Evolutionary conservation across 2,113 vertebrate genomes (phyloP).

Genomic region (Notarius quadriscutis): DNA sequence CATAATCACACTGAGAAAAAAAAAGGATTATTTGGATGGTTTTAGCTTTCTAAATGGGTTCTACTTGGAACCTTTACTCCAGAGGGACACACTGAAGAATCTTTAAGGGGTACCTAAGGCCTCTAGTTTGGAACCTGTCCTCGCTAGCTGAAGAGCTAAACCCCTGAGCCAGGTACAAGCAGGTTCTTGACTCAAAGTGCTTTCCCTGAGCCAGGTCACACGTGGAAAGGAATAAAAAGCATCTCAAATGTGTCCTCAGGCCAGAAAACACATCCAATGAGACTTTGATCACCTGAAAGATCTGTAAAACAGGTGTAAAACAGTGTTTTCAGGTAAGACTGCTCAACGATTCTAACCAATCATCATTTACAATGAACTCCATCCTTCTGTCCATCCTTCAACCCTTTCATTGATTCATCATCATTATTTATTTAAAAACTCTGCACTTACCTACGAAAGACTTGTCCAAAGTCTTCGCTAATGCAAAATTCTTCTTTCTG

Average conservation of each 20-base stretch:
- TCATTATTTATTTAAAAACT: slow-evolving; percentile 1
- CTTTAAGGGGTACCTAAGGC: not conserved
- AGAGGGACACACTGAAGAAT: not conserved
- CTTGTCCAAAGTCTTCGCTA: not conserved
- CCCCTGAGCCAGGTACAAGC: not conserved
- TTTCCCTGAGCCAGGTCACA: not conserved
- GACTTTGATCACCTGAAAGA: not conserved
- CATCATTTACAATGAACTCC: not conserved
- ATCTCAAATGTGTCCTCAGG: not conserved
- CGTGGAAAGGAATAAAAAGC: not conserved
- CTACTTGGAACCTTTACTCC: not conserved
- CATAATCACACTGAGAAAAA: not conserved
- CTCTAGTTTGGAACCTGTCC: not conserved
- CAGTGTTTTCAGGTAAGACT: not conserved
- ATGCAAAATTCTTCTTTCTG: not conserved
- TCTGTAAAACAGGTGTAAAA: not conserved
- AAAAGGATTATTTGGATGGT: not conserved
- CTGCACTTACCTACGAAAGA: not conserved
- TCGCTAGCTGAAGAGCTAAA: not conserved
- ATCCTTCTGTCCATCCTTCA: not conserved
- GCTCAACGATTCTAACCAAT: not conserved
- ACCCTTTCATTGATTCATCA: not conserved
- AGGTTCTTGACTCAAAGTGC: not conserved
- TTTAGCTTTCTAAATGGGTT: not conserved
- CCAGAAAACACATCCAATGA: not conserved